phyloP scores from a whole-genome alignment of 2,113 vertebrate species.

The Lepisosteus osseus region DNA sequence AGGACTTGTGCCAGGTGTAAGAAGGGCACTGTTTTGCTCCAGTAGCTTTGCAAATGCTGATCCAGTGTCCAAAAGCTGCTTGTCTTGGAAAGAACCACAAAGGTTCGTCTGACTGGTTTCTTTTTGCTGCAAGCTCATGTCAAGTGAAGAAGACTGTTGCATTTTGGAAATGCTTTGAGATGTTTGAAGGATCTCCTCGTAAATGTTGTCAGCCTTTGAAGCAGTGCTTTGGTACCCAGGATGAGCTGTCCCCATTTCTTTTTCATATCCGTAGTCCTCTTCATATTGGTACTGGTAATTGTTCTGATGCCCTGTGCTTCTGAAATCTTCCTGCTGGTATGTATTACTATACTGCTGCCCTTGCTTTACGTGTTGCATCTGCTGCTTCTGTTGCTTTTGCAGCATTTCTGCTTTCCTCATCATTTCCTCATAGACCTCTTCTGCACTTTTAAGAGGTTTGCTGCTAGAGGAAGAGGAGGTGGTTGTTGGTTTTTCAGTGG shows the following conservation, averaged over 20 bases:
- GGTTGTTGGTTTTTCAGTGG: slow-evolving; percentile 75
- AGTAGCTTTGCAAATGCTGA: slow-evolving; percentile 64
- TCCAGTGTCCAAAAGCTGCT: slow-evolving; percentile 80
- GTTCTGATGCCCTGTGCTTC: slow-evolving; percentile 46
- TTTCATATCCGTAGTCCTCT: slow-evolving; percentile 67
- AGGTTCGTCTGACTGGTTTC: slow-evolving; percentile 43
- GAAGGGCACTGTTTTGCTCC: slow-evolving; percentile 62
- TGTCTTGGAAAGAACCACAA: slow-evolving; percentile 63
- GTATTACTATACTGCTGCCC: slow-evolving; percentile 55
- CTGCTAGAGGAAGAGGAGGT: slow-evolving; percentile 61
- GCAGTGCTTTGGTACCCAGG: slow-evolving; percentile 59
- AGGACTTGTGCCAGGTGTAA: slow-evolving; percentile 93
- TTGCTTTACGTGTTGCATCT: slow-evolving; percentile 64
- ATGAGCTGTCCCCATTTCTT: slow-evolving; percentile 48
- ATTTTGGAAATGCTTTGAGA: slow-evolving; percentile 67
- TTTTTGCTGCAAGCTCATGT: slow-evolving; percentile 57
- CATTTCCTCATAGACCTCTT: slow-evolving; percentile 98
- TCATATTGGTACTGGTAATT: slow-evolving; percentile 73
- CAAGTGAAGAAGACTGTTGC: slow-evolving; percentile 67
- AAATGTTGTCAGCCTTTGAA: slow-evolving; percentile 69
- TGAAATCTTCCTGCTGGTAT: slow-evolving; percentile 62
- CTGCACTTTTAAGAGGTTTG: slow-evolving; percentile 92
- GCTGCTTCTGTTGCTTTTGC: slow-evolving; percentile 78
- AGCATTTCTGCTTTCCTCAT: slow-evolving; percentile 95
- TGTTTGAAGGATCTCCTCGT: slow-evolving; percentile 86